phyloP scores from a whole-genome alignment of 2,888 invertebrate species.

The Steromphala cineraria region DNA sequence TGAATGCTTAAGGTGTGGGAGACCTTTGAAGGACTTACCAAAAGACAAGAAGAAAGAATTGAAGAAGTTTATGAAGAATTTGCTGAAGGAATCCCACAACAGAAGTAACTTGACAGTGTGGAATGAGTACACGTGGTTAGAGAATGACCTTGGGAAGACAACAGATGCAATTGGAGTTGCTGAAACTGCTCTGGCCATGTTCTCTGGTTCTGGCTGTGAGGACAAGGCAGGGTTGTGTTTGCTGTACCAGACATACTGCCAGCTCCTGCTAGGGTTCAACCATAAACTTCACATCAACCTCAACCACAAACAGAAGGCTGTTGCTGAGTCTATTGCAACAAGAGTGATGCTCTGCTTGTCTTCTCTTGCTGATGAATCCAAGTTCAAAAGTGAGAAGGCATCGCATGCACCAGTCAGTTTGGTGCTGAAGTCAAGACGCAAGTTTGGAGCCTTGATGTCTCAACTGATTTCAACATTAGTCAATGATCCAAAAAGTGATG shows the following conservation, averaged over 20 bases:
- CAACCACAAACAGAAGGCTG: neutral
- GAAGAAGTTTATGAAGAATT: constrained; percentile 66
- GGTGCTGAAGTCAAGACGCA: constrained; percentile 30
- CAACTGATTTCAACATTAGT: neutral
- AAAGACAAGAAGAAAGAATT: constrained; percentile 60
- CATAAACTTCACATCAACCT: neutral
- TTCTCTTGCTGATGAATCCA: constrained; percentile 46
- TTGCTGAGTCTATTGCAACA: neutral
- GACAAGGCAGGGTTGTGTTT: constrained; percentile 38
- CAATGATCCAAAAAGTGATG: neutral
- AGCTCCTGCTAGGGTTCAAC: constrained; percentile 40
- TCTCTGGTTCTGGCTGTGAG: constrained; percentile 32
- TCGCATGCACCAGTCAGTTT: constrained; percentile 17
- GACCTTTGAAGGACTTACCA: constrained; percentile 7
- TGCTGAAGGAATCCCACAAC: constrained; percentile 69
- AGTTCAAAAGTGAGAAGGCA: constrained; percentile 31
- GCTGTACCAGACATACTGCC: constrained; percentile 48
- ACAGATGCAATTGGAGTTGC: constrained; percentile 67
- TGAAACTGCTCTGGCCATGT: constrained; percentile 63
- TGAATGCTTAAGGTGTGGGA: constrained; percentile 29
- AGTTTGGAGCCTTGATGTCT: neutral
- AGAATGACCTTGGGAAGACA: constrained; percentile 60
- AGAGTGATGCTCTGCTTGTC: constrained; percentile 25
- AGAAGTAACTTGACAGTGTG: constrained; percentile 72
- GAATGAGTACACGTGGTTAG: constrained; percentile 68